Base-by-base conservation (phyloP, 2,888 invertebrate genomes). In the Epinotia nisella region DNA sequence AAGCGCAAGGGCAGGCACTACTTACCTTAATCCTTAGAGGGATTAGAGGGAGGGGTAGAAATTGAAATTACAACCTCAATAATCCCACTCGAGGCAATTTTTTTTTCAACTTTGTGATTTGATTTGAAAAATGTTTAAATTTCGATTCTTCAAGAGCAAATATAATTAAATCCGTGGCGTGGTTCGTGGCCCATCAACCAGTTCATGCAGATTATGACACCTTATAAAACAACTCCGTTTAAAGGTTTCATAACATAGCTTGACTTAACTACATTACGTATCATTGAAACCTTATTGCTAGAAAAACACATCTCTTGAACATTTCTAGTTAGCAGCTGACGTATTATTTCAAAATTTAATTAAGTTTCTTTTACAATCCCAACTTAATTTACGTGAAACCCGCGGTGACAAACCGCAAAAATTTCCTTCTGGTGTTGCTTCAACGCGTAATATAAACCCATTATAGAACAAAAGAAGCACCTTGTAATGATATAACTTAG, bases 391-490 rank as follows among this genome's bases (percentile, higher is more conserved):
- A 72, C 78, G 74, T 75, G 70, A 78, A 80, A 78, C 75, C 77
- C 85, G 88, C 78, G 87, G 87, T 83, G 66, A 59, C 71, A 80
- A 83, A 84, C 88, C 87, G 76, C 88, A 87, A 81, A 75, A 79
- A 79, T 87, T 87, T 86, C 80, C 80, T 82, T 86, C 60, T 45
- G 79, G 65, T 21, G 79, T 82, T 77, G 76, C 80, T 70, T 80
- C 66, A 74, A 59, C 67, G 66, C 60, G 75, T 79, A 68, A 56
- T 61, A 35, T 5, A 51, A 62, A 62, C 58, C 29, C 45, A 62
- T 67, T 61, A 61, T 21, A 17, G 24, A 15, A 58, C 64, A 60
- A 69, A 73, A 58, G 70, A 66, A 74, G 45, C 66, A 55, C 35
- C 62, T 60, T 61, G 21, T 55, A 69, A 77, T 71, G 56, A 49